phyloP scores from a whole-genome alignment of 1,140 invertebrate species.

The Apis cerana region DNA sequence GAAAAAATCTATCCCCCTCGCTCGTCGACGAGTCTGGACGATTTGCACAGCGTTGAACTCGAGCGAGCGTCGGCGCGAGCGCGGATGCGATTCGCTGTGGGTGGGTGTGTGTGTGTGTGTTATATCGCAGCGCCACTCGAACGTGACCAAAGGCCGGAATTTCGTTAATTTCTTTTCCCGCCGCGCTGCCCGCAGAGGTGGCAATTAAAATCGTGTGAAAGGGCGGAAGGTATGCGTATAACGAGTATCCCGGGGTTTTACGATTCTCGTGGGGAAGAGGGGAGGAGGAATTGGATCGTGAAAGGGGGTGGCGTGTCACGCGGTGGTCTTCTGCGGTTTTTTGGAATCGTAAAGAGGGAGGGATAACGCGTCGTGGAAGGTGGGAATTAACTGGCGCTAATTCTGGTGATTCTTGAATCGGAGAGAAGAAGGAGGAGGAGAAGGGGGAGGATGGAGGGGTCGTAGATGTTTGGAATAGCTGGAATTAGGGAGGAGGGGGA shows the following conservation, averaged over 20 bases:
- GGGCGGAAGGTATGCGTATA: slow-evolving; percentile 48
- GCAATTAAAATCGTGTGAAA: slow-evolving; percentile 53
- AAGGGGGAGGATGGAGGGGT: too few relatives aligned
- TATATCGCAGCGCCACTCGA: slow-evolving; percentile 16
- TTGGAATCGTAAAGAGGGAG: neutral
- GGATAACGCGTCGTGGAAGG: slow-evolving; percentile 9
- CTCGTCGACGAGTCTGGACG: neutral
- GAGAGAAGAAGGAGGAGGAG: too few relatives aligned
- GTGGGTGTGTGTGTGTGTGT: neutral
- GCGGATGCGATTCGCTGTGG: slow-evolving; percentile 43
- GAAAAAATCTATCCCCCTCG: slow-evolving; percentile 6
- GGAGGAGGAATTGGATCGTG: slow-evolving; percentile 32
- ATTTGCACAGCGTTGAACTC: slow-evolving; percentile 7
- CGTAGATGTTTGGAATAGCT: too few relatives aligned
- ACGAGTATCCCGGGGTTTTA: slow-evolving; percentile 47
- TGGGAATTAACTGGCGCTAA: slow-evolving; percentile 43
- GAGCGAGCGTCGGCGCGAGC: neutral
- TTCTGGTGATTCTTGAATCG: neutral
- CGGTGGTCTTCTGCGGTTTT: slow-evolving; percentile 18
- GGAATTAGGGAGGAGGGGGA: too few relatives aligned
- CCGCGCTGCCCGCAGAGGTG: slow-evolving; percentile 35
- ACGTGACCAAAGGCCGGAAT: slow-evolving; percentile 49
- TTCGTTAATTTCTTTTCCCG: slow-evolving; percentile 51
- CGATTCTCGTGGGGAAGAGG: slow-evolving; percentile 24
- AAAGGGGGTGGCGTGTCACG: neutral